Base-by-base conservation (phyloP, 1,140 invertebrate genomes). In the Drosophila lowei region DNA sequence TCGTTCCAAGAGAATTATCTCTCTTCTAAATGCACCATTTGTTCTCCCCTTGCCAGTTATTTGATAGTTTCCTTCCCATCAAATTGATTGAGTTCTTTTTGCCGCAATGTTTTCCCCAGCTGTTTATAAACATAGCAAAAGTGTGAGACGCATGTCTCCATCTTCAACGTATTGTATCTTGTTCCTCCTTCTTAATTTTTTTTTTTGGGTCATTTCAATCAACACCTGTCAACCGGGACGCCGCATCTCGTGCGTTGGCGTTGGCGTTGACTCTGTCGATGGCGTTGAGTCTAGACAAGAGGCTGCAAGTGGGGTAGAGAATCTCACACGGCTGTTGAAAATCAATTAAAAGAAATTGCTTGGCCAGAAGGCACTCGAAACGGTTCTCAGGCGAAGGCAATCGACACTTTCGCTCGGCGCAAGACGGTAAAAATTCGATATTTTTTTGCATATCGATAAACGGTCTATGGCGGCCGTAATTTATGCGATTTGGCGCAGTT, bases 291-390 rank as follows among this genome's bases (percentile, higher is more conserved):
- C 68, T 55, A 72, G 53, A 66, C 34, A 23, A 18, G 49, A 4
- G 34, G 42, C 15, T n/a, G 25, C 42, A 13, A 30, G 18, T 43
- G 34, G 16, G n/a, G 13, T 25, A 43, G 4, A 41, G 52, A 71
- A 34, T 42, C 64, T 79, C 65, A 62, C 74, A 62, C 50, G 56
- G 68, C 58, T 85, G 80, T 79, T 70, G 54, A 65, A 81, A 85
- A 86, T 88, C 83, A 85, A 85, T 85, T 85, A 86, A 86, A 85
- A 64, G 77, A 88, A 85, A 86, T 81, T 77, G 73, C 59, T 65
- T 80, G 18, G 77, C 77, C 77, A 16, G 30, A 44, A 56, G 73
- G 62, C 68, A 43, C 18, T 38, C 62, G 53, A 77, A 72, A 63
- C 44, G 54, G 16, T 80, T 67, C 67, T 75, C 48, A 66, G 68